Conservation (phyloP, 2,888 invertebrate genomes). For the Apamea monoglypha region DNA sequence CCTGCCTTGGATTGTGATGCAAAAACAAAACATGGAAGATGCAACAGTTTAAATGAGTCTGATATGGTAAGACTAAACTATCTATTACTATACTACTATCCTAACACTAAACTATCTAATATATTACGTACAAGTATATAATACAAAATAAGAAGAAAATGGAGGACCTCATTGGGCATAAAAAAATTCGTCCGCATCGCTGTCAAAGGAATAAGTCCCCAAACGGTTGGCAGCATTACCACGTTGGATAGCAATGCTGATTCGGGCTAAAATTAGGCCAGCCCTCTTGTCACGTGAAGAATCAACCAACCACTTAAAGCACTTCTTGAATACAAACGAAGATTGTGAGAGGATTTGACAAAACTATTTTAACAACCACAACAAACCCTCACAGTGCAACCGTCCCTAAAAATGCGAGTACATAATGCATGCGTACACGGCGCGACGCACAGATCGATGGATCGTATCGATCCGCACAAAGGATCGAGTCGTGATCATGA, state of each 20-base stretch:
- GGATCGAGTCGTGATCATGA: constrained; percentile 88
- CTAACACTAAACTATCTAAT: no score
- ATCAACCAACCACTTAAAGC: neutral
- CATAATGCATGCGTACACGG: constrained; percentile 88
- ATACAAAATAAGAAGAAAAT: no score
- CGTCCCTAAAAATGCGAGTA: constrained; percentile 78
- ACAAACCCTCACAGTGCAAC: constrained; percentile 60
- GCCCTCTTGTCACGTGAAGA: neutral
- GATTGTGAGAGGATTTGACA: neutral
- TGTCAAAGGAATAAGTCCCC: no score
- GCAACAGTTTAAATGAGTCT: neutral
- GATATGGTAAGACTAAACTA: no score
- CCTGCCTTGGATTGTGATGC: neutral
- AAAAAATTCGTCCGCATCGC: no score
- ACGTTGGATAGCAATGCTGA: no score
- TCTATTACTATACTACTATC: no score
- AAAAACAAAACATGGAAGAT: neutral
- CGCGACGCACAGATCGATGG: constrained; percentile 86
- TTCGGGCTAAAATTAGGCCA: neutral
- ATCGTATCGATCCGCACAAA: constrained; percentile 87
- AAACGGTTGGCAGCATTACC: no score
- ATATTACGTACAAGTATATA: no score
- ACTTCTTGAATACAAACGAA: neutral
- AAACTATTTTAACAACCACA: constrained; percentile 1
- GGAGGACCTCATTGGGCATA: no score